phyloP scores from a whole-genome alignment of 1,140 invertebrate species.

The Gryllus bimaculatus region DNA sequence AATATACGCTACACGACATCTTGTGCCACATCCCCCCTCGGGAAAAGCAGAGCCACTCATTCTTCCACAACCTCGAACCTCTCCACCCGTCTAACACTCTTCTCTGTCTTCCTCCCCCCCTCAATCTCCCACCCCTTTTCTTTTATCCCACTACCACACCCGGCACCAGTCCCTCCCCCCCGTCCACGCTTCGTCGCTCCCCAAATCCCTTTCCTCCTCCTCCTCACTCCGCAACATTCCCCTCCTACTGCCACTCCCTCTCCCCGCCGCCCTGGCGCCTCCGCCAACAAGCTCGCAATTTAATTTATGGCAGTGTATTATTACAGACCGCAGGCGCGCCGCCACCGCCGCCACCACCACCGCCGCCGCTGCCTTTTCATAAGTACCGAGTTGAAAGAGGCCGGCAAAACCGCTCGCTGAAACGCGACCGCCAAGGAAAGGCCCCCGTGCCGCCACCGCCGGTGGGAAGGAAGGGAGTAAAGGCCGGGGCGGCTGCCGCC shows the following conservation, averaged over 20 bases:
- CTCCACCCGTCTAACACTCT: no score
- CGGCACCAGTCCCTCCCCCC: background rate
- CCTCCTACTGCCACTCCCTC: no score
- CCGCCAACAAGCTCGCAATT: background rate
- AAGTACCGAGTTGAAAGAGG: background rate
- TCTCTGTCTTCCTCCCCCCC: no score
- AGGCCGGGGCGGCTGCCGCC: no score
- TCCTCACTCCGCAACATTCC: no score
- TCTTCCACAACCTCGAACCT: no score
- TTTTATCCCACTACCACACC: background rate
- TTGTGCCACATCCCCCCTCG: no score
- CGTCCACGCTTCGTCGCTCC: background rate
- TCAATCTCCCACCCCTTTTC: no score
- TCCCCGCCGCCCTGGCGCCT: no score
- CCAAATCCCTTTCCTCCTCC: background rate
- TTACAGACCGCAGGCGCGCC: background rate
- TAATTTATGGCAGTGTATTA: slow-evolving; percentile 5
- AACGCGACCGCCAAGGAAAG: background rate
- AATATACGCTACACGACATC: no score
- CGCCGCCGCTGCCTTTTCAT: background rate
- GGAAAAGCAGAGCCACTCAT: no score
- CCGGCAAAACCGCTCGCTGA: background rate
- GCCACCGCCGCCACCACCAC: no score
- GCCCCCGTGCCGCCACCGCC: background rate
- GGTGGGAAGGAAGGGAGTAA: background rate